Conservation (phyloP, 2,888 invertebrate genomes). For the Himalopsyche kuldschensis region DNA sequence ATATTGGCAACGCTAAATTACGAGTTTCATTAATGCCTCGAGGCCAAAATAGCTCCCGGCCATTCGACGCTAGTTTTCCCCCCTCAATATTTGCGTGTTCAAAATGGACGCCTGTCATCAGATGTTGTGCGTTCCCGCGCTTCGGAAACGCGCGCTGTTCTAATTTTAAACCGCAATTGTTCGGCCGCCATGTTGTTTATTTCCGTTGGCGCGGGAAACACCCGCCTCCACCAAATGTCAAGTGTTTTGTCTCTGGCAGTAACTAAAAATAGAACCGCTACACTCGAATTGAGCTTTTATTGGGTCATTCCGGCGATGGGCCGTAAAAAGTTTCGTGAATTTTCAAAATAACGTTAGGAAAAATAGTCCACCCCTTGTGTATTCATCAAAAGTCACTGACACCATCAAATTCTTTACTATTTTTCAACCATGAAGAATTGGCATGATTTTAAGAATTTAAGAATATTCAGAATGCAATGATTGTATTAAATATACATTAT, state of each 20-base stretch:
- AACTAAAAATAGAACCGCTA: constrained; percentile 13
- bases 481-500: too few relatives aligned
- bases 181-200: constrained; percentile 27
- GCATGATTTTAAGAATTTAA: not conserved
- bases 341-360: not conserved
- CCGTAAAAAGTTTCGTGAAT: not conserved
- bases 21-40: not conserved
- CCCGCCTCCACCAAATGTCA: constrained; percentile 30
- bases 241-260: constrained; percentile 34
- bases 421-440: not conserved
- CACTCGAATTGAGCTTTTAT: constrained; percentile 28
- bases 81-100: not conserved
- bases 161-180: constrained; percentile 6
- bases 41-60: not conserved
- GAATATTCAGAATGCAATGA: not conserved
- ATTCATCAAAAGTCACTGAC: not conserved
- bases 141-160: constrained; percentile 2
- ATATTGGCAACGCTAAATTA: not conserved
- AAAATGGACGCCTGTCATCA: not conserved
- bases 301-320: constrained; percentile 24
- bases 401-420: not conserved
- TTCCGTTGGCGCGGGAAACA: constrained; percentile 29
- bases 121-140: constrained; percentile 9
- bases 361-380: not conserved
- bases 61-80: not conserved